Base-by-base conservation (phyloP, 2,888 invertebrate species). In the Tricholauxania praeusta region DNA sequence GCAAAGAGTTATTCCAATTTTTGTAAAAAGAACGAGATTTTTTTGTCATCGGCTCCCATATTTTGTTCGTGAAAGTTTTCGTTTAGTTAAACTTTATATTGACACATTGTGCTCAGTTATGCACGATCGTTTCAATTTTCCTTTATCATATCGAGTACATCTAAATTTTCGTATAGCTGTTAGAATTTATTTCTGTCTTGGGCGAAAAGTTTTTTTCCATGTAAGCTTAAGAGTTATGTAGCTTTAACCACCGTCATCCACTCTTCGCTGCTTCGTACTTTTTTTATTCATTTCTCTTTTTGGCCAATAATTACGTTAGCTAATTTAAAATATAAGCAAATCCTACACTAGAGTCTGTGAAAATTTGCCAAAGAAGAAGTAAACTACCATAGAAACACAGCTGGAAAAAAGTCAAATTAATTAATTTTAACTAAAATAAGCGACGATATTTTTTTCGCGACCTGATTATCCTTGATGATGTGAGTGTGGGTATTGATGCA, bases 401-500 rank as follows among this genome's bases (percentile, higher is more conserved):
- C 51, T 12, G n/a, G 71, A 68, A 76, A 66, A 67, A 64, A 51
- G 68, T 64, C 12, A 69, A 76, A 75, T 76, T 78, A 76, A 75
- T 76, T 78, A 78, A 76, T 77, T 78, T 75, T 73, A 72, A 74
- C 72, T 77, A 72, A 76, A 78, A 76, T 75, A 72, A 74, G 71
- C 62, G 52, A 60, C 52, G 32, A 53, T 49, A 51, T 68, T 47
- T 63, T 57, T 32, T 47, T 32, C 52, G 32, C 71, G 74, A 70
- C 67, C 71, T 75, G 70, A 70, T 74, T 72, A 76, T 74, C 72
- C 76, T 76, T 76, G 76, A 77, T 76, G 76, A 77, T 75, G 71
- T 71, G 75, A 76, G 72, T 74, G 75, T 67, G 59, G 64, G 68
- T 70, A 75, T 77, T 77, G 76, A 72, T 73, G 77, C 76, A 74